Conservation (phyloP, 1,140 invertebrate genomes). For the Megalonaias nervosa region DNA sequence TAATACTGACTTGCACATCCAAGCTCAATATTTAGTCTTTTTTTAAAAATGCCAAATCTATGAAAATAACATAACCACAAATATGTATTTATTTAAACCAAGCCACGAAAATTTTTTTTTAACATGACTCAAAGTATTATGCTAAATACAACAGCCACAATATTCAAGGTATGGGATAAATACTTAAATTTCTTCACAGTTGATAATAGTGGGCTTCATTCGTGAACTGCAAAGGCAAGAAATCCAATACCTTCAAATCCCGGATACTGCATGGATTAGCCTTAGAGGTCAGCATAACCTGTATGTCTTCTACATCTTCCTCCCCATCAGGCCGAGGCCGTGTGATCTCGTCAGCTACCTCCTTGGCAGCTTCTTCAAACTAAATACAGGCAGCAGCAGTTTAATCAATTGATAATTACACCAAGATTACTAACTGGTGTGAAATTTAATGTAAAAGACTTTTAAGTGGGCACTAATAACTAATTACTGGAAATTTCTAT, state of each 20-base stretch:
- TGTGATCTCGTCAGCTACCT: slow-evolving; percentile 98
- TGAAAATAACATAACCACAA: too few relatives aligned
- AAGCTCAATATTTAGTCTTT: too few relatives aligned
- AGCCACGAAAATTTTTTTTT: too few relatives aligned
- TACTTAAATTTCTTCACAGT: not conserved
- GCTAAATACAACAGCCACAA: not conserved
- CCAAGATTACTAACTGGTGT: not conserved
- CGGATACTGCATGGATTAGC: slow-evolving; percentile 87
- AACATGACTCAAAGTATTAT: too few relatives aligned
- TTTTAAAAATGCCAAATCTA: too few relatives aligned
- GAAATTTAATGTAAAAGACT: too few relatives aligned
- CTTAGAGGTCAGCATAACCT: slow-evolving; percentile 91
- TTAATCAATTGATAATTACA: not conserved
- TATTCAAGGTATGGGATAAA: not conserved
- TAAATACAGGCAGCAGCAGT: slow-evolving; percentile 56
- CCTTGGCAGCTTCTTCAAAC: slow-evolving; percentile 97
- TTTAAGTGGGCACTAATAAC: too few relatives aligned
- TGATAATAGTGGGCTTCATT: not conserved
- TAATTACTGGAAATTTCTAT: too few relatives aligned
- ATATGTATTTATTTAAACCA: too few relatives aligned
- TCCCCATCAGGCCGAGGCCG: slow-evolving; percentile 88
- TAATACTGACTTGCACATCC: too few relatives aligned
- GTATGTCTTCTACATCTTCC: slow-evolving; percentile 94
- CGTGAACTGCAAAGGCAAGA: not conserved
- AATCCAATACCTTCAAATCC: slow-evolving; percentile 83